Evolutionary conservation across 2,113 vertebrate species (phyloP).

Genomic region (Dicerorhinus sumatrensis): DNA sequence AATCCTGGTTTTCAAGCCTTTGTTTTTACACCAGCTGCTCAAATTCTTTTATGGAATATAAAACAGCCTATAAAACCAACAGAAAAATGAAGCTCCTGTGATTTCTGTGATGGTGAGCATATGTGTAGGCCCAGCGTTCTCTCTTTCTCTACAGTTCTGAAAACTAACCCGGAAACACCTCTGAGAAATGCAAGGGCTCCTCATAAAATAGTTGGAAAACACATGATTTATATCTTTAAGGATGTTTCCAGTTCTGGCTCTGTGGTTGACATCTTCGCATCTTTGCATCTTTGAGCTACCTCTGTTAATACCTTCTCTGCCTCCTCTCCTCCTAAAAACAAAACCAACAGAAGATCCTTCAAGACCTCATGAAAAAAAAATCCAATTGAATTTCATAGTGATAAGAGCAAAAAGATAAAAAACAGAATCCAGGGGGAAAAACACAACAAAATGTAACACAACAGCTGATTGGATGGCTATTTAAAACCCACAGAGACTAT

Average conservation of each 20-base stretch:
- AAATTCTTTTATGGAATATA: neutral
- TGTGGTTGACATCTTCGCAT: neutral
- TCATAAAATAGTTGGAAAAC: neutral
- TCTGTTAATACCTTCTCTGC: neutral
- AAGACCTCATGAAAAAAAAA: neutral
- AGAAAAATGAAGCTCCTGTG: neutral
- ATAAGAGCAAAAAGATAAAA: neutral
- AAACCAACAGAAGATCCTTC: neutral
- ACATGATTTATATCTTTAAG: neutral
- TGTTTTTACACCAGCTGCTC: neutral
- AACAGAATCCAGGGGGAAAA: neutral
- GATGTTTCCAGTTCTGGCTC: neutral
- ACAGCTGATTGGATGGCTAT: constrained; percentile 30
- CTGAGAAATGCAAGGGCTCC: neutral
- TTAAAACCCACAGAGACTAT: constrained; percentile 11
- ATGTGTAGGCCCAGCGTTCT: neutral
- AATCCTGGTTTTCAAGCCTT: neutral
- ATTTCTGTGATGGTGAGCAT: neutral
- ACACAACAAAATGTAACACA: neutral
- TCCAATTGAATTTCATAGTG: neutral
- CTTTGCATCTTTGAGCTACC: neutral
- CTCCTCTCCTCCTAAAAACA: neutral
- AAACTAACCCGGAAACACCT: neutral
- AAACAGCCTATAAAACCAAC: neutral
- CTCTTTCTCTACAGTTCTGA: neutral